Evolutionary conservation across 2,113 vertebrate species (phyloP).

Genomic region (Gallinago media): DNA sequence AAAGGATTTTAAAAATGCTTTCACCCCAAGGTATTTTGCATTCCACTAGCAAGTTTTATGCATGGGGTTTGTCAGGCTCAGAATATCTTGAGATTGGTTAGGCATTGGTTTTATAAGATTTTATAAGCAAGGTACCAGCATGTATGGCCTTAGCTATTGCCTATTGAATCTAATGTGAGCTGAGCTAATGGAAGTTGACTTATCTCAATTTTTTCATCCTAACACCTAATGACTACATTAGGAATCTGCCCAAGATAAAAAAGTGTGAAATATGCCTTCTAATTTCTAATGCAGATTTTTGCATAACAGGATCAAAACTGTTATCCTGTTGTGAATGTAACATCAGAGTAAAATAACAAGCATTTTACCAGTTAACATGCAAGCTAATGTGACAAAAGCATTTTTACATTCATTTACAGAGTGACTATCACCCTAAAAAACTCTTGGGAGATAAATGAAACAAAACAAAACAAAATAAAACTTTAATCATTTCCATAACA

Average conservation of each 20-base stretch:
- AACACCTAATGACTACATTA: conserved; percentile 44
- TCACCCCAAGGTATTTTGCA: not conserved
- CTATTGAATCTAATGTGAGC: not conserved
- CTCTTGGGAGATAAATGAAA: conserved; percentile 62
- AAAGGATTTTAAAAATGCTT: not conserved
- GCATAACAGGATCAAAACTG: conserved; percentile 68
- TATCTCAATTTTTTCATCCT: conserved; percentile 32
- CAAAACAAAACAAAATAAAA: conserved; percentile 56
- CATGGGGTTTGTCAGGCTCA: not conserved
- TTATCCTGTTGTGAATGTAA: conserved; percentile 54
- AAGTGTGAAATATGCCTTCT: conserved; percentile 55
- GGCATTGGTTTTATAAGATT: not conserved
- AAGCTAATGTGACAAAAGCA: conserved; percentile 51
- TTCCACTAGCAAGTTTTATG: not conserved
- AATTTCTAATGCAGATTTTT: conserved; percentile 71
- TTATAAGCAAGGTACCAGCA: not conserved
- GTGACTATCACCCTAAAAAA: conserved; percentile 28
- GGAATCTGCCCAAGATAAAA: conserved; percentile 41
- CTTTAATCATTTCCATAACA: conserved; percentile 51
- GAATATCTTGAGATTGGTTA: not conserved
- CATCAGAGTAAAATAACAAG: conserved; percentile 55
- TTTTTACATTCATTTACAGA: conserved; percentile 45
- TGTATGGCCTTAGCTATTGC: not conserved
- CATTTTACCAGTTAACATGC: conserved; percentile 43
- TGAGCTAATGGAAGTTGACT: not conserved